Evolutionary conservation across 2,113 vertebrate genomes (phyloP), one percentile per base, ranked within the genome.

Genomic region (Acinonyx jubatus): DNA sequence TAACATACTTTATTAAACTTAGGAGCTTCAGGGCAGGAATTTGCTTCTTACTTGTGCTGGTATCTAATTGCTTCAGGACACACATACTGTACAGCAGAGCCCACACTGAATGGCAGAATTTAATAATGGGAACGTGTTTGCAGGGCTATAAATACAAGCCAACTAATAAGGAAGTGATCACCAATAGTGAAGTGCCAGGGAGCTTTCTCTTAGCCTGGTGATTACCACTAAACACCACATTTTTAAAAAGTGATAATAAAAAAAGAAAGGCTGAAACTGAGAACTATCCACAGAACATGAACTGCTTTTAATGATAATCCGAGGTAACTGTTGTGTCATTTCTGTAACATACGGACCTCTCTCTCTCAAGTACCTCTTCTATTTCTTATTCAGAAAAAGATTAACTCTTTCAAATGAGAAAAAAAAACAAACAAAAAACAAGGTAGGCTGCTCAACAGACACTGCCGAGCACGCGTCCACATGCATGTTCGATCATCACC

Each of bases 291-390:
- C 48, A 92, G 74, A 97, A 96, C 18, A 61, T 52, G 97, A 80
- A 96, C 90, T 95, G 96, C 90, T 95, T 94, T 80, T 88, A 92
- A 91, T 86, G 97, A 86, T 84, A 90, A 84, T 61, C 98, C 87
- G 76, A 97, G 95, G 96, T 78, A 66, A 91, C 81, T 66, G 92
- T 93, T 97, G 95, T 73, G 89, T 94, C 96, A 96, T 96, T 98
- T 97, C 97, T 89, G 81, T 93, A 63, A 93, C 23, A 41, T 80
- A 94, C 79, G 98, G 95, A 82, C 31, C 96, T 91, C 97, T 96
- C 97, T 97, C 78, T 91, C 97, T 93, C 80, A 88, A 97, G 97
- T 91, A 92, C 92, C 74, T 96, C 98, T 98, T 96, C 92, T 86
- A 91, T 57, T 94, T 97, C 94, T 97, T 83, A 36, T 38, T 89